Base-by-base conservation (phyloP, 1,140 invertebrate genomes). In the Drosophila leontia region DNA sequence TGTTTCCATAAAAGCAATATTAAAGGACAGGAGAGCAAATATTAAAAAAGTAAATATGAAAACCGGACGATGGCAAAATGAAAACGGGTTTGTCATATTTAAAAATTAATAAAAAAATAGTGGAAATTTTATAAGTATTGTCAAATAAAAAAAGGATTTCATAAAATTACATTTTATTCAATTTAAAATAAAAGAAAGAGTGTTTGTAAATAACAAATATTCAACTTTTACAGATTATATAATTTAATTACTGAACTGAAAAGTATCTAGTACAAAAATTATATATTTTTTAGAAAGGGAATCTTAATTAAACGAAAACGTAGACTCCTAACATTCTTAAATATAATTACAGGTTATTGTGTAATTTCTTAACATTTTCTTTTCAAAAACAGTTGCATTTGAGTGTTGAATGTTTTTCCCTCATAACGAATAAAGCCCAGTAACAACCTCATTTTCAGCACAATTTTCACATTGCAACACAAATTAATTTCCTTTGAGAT, bases 401-500 rank as follows among this genome's bases (percentile, higher is more conserved):
- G 3, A 64, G 55, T 13, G 39, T n/a, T 64, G 29, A 34, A 41
- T 64, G 37, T n/a, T 61, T 17, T 35, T 7, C 55, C 41, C 68
- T 1, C 23, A 61, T 56, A 69, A 39, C 64, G 48, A 42, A 58
- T 44, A 29, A 60, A 57, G 61, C 47, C 56, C 55, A 67, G 57
- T 60, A 63, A 86, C 77, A 87, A 80, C 72, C 77, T 72, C 65
- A 83, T 87, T 87, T 87, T 80, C 65, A 87, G 77, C 62, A 80
- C 80, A 75, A 82, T 87, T 83, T 87, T 80, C 80, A 88, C 83
- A 87, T 87, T 87, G 84, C 83, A 87, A 83, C 77, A 87, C 80
- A 87, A 87, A 87, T 87, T 87, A 87, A 87, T 87, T 87, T 87
- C 84, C 84, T 83, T 83, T 67, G 84, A 88, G 84, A 83, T 80